phyloP scores from a whole-genome alignment of 2,113 vertebrate genomes.

The Xiphophorus hellerii region DNA sequence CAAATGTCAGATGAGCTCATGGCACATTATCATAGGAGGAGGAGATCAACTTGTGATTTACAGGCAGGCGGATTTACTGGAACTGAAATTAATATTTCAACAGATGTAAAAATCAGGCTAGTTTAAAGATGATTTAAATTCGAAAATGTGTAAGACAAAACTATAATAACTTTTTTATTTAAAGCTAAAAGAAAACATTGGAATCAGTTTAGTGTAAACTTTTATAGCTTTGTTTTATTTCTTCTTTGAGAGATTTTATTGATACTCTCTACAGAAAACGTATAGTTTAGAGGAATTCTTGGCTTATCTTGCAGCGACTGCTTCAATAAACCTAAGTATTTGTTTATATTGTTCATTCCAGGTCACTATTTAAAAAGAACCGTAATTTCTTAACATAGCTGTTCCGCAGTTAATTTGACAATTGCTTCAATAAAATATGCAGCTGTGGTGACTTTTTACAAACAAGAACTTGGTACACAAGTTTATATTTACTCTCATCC shows the following conservation, averaged over 20 bases:
- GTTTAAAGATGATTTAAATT: background rate
- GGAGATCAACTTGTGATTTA: background rate
- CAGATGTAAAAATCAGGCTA: background rate
- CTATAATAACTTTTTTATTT: no score
- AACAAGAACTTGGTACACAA: no score
- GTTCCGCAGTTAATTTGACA: background rate
- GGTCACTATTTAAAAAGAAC: no score
- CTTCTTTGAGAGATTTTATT: background rate
- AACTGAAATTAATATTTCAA: background rate
- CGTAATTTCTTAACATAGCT: background rate
- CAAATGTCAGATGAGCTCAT: slow-evolving; percentile 57
- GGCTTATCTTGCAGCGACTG: background rate
- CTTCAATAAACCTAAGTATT: no score
- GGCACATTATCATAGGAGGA: slow-evolving; percentile 24
- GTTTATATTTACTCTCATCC: no score
- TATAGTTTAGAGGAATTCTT: background rate
- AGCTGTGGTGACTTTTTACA: no score
- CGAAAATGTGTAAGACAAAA: background rate
- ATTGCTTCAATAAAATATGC: no score
- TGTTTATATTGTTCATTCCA: no score
- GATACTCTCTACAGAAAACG: background rate
- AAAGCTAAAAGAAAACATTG: background rate
- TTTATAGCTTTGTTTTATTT: background rate
- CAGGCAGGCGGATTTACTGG: slow-evolving; percentile 5
- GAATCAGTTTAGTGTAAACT: no score